These are phyloP conservation scores for Globodera ellingtonae DNA, from an alignment of 1,140 invertebrate species.

Conservation along the genomic window DNA sequence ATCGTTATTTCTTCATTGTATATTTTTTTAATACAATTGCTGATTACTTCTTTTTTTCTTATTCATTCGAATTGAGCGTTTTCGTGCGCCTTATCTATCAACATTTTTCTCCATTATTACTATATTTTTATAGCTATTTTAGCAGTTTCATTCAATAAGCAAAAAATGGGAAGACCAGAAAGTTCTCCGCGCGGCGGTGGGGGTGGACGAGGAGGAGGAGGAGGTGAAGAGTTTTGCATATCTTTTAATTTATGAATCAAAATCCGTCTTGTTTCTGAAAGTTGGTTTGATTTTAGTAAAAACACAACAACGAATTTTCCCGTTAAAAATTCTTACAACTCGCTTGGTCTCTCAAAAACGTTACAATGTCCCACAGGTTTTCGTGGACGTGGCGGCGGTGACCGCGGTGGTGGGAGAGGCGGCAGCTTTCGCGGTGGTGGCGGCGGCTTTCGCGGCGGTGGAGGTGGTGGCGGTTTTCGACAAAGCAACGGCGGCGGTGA, in stretches of 20 bases:
- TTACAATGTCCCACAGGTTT: neutral
- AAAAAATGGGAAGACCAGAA: conserved; percentile 48
- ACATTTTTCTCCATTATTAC: too few relatives aligned
- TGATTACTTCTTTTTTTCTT: neutral
- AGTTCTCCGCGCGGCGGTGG: conserved; percentile 43
- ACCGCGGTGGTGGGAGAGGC: neutral
- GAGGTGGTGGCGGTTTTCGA: conserved; percentile 41
- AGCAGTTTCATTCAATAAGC: neutral
- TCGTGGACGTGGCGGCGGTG: conserved; percentile 16
- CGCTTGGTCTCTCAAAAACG: too few relatives aligned
- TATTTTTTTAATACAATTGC: conserved; percentile 19
- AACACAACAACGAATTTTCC: too few relatives aligned
- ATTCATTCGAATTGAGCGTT: too few relatives aligned
- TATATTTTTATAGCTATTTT: neutral
- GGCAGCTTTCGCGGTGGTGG: conserved; percentile 26
- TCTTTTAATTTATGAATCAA: neutral
- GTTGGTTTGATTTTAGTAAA: too few relatives aligned
- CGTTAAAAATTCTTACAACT: too few relatives aligned
- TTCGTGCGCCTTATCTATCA: too few relatives aligned
- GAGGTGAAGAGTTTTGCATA: conserved; percentile 5
- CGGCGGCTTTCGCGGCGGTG: conserved; percentile 39
- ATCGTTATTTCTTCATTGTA: neutral
- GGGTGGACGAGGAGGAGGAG: conserved; percentile 22
- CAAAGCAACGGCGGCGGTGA: conserved; percentile 3
- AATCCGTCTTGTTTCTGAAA: too few relatives aligned